Evolutionary conservation across 1,140 invertebrate species (phyloP).

Genomic region (Stratiolaelaps scimitus): DNA sequence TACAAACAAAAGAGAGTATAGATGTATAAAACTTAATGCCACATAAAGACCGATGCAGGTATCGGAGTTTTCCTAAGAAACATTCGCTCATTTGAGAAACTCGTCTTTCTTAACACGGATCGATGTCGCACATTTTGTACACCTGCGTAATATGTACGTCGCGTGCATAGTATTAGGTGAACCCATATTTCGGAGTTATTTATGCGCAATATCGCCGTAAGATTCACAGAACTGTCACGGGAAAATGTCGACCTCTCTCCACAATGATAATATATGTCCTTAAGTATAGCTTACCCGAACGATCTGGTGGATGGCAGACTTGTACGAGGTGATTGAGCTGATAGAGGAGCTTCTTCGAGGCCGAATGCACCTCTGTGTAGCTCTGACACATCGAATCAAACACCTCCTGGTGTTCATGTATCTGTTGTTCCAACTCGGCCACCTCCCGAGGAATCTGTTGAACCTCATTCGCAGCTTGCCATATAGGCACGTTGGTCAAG

Average conservation of each 20-base stretch:
- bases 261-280: neutral
- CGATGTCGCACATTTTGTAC: no score
- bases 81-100: no score
- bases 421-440: slow-evolving; percentile 70
- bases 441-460: slow-evolving; percentile 66
- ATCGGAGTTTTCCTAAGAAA: no score
- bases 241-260: neutral
- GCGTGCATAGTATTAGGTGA: no score
- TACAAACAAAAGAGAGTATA: neutral
- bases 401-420: slow-evolving; percentile 79
- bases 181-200: no score
- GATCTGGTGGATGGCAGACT: slow-evolving; percentile 75
- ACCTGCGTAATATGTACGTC: no score
- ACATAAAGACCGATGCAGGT: no score
- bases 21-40: no score
- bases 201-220: no score
- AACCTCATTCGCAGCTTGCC: slow-evolving; percentile 63
- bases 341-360: slow-evolving; percentile 88
- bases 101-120: no score
- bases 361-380: slow-evolving; percentile 92
- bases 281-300: neutral
- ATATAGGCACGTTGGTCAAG: slow-evolving; percentile 73
- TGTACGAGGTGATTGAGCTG: slow-evolving; percentile 88
- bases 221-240: no score
- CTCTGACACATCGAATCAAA: slow-evolving; percentile 93